Conservation (phyloP, 2,113 vertebrate species). For the Empidonax alnorum region DNA sequence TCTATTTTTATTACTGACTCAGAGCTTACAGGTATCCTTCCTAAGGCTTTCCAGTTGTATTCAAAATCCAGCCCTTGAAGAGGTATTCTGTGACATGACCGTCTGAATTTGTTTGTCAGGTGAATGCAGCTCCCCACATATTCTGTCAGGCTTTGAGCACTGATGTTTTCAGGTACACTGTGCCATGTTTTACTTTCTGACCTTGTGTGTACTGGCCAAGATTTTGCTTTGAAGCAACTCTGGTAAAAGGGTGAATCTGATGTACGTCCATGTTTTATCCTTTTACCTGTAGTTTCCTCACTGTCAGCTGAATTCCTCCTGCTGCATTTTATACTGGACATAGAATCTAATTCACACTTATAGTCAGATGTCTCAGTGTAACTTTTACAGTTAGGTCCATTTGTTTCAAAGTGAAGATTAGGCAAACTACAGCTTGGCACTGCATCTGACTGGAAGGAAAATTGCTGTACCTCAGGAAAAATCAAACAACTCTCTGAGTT, state of each 20-base stretch:
- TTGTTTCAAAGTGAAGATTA: constrained; percentile 53
- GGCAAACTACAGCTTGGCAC: constrained; percentile 65
- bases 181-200: constrained; percentile 45
- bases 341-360: constrained; percentile 14
- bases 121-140: not conserved
- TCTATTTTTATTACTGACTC: not conserved
- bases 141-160: not conserved
- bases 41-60: not conserved
- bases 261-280: not conserved
- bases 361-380: not conserved
- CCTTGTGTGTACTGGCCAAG: not conserved
- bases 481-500: constrained; percentile 64
- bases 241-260: not conserved
- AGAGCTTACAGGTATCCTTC: not conserved
- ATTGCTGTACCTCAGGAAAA: not conserved
- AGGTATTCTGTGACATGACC: constrained; percentile 52
- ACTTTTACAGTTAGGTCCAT: not conserved
- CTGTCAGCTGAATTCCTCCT: constrained; percentile 2
- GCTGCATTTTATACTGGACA: not conserved
- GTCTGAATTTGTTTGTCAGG: constrained; percentile 13
- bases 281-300: not conserved
- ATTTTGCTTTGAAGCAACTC: not conserved
- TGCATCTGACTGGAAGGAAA: not conserved
- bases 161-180: constrained; percentile 67
- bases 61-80: constrained; percentile 47